Evolutionary conservation across 2,113 vertebrate species (phyloP).

Genomic region (Engystomops pustulosus): DNA sequence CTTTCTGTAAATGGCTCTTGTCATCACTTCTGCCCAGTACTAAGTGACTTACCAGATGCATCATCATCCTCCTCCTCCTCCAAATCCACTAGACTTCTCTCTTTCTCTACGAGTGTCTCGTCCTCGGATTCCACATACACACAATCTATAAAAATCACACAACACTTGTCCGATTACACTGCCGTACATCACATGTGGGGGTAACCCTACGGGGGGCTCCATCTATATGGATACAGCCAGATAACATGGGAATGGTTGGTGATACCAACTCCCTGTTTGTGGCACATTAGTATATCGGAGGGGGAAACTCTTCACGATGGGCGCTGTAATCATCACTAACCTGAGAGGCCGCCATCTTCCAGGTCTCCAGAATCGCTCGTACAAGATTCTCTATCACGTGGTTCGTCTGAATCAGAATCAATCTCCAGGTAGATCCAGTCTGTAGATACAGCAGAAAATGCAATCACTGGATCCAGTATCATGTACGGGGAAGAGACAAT

Average conservation of each 20-base stretch:
- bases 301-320: too few species aligned
- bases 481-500: too few species aligned
- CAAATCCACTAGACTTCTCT: background rate
- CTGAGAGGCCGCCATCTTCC: constrained; percentile 2
- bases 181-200: too few species aligned
- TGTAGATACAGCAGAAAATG: background rate
- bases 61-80: background rate
- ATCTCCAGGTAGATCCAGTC: constrained; percentile 22
- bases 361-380: background rate
- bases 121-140: background rate
- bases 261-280: too few species aligned
- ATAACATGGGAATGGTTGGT: too few species aligned
- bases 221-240: too few species aligned
- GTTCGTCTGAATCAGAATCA: background rate
- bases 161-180: background rate
- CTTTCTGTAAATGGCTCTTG: too few species aligned
- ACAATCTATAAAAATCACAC: constrained; percentile 3
- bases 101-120: background rate
- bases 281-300: too few species aligned
- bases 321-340: too few species aligned
- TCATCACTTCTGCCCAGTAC: too few species aligned
- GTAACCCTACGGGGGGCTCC: too few species aligned
- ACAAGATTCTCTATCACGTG: background rate
- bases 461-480: too few species aligned
- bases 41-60: constrained; percentile 4